phyloP scores from a whole-genome alignment of 1,140 invertebrate species.

The Drosophila bifasciata region DNA sequence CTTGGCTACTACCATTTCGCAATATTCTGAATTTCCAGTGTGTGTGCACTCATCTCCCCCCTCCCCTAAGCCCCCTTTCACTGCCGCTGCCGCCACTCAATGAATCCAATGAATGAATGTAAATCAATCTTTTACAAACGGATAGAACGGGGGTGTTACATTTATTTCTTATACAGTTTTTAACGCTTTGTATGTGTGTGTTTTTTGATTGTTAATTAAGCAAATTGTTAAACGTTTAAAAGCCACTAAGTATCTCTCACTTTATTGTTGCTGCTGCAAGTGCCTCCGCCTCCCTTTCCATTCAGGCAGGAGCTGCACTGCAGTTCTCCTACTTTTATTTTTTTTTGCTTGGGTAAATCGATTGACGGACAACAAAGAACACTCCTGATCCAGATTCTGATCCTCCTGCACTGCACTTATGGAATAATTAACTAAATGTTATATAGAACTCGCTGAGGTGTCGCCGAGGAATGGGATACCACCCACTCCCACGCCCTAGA shows the following conservation, averaged over 20 bases:
- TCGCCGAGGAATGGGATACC: constrained; percentile 26
- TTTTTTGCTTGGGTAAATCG: not conserved
- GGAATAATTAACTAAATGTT: constrained; percentile 73
- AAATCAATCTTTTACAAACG: constrained; percentile 11
- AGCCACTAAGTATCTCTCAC: constrained; percentile 70
- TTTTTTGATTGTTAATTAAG: constrained; percentile 52
- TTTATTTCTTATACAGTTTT: constrained; percentile 44
- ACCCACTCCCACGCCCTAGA: constrained; percentile 38
- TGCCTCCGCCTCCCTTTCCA: not conserved
- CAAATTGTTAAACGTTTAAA: constrained; percentile 64
- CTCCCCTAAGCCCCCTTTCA: not conserved
- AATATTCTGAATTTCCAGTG: not conserved
- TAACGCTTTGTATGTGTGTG: constrained; percentile 36
- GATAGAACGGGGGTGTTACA: constrained; percentile 37
- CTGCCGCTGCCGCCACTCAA: no score
- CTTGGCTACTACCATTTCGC: constrained; percentile 36
- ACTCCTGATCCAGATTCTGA: no score
- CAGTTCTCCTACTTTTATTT: constrained; percentile 1
- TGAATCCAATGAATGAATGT: not conserved
- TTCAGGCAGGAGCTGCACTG: constrained; percentile 12
- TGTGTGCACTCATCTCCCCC: not conserved
- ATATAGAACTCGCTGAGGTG: constrained; percentile 46
- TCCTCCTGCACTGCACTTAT: constrained; percentile 49
- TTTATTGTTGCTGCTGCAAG: constrained; percentile 33
- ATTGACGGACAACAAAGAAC: not conserved